Percentiles rank a stretch among this genome's conserved stretches.
These are phyloP conservation scores for Xenotilapia flavipinnis DNA, from an alignment of 2,113 vertebrate genomes.

Conservation along the genomic window DNA sequence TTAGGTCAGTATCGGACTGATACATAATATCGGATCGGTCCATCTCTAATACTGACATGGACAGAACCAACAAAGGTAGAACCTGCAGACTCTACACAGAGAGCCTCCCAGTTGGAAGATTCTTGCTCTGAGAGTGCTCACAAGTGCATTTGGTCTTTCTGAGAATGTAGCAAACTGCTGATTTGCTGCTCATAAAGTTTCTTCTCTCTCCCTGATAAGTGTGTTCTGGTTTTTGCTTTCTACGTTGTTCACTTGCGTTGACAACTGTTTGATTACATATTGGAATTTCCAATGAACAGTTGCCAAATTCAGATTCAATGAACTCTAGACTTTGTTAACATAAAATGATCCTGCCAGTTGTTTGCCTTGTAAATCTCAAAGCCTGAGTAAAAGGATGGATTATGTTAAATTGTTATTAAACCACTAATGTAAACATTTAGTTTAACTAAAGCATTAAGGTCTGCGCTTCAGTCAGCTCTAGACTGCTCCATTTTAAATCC, in stretches of 20 bases:
- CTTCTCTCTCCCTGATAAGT: neutral
- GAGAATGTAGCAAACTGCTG: neutral
- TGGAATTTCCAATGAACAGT: neutral
- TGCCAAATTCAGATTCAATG: neutral
- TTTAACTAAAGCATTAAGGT: neutral
- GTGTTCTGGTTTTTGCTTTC: neutral
- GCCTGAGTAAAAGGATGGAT: neutral
- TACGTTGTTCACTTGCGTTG: neutral
- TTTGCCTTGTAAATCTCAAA: neutral
- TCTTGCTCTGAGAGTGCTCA: neutral
- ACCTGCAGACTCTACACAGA: neutral
- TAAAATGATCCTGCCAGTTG: neutral
- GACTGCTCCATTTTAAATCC: neutral
- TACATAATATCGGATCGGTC: fast-evolving
- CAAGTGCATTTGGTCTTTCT: neutral
- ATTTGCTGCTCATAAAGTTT: neutral
- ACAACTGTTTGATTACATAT: neutral
- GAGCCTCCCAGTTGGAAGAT: neutral
- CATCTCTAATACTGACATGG: fast-evolving
- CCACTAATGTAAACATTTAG: neutral
- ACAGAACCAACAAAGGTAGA: neutral
- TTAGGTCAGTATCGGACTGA: neutral
- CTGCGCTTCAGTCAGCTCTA: neutral
- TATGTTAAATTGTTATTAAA: neutral
- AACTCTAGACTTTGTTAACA: neutral